Conservation (phyloP, 1,140 invertebrate genomes). For the Tribolium madens region DNA sequence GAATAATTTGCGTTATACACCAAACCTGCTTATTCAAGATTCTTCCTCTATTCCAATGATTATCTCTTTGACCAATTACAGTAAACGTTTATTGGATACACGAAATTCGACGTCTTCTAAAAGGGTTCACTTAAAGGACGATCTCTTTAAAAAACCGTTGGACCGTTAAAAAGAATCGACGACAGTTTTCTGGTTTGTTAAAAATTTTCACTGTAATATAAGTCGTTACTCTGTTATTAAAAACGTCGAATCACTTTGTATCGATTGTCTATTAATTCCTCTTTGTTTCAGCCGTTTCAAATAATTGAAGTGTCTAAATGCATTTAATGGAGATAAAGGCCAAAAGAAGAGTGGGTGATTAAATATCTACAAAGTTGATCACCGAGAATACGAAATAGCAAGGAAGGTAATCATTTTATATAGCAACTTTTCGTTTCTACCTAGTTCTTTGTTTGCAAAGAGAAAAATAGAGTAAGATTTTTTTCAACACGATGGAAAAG, state of each 20-base stretch:
- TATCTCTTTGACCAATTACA: constrained; percentile 28
- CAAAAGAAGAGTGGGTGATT: no score
- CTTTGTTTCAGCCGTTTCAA: no score
- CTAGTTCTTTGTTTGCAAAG: no score
- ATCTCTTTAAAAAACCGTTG: neutral
- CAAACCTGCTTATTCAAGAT: constrained; percentile 16
- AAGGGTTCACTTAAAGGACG: constrained; percentile 10
- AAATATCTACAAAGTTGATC: no score
- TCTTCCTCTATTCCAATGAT: neutral
- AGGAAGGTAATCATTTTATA: no score
- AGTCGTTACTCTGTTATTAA: neutral
- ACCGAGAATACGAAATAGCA: no score
- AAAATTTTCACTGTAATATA: neutral
- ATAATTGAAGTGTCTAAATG: no score
- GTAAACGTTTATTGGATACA: constrained; percentile 22
- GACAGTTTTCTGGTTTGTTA: constrained; percentile 12
- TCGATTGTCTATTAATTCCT: no score
- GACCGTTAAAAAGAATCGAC: constrained; percentile 3
- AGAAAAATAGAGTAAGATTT: no score
- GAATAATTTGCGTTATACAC: constrained; percentile 6
- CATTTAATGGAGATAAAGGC: no score
- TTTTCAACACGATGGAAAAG: no score
- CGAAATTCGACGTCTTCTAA: constrained; percentile 4
- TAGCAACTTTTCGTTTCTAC: no score
- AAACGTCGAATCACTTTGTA: neutral